Conservation (phyloP, 2,113 vertebrate genomes). For the Martes martes region DNA sequence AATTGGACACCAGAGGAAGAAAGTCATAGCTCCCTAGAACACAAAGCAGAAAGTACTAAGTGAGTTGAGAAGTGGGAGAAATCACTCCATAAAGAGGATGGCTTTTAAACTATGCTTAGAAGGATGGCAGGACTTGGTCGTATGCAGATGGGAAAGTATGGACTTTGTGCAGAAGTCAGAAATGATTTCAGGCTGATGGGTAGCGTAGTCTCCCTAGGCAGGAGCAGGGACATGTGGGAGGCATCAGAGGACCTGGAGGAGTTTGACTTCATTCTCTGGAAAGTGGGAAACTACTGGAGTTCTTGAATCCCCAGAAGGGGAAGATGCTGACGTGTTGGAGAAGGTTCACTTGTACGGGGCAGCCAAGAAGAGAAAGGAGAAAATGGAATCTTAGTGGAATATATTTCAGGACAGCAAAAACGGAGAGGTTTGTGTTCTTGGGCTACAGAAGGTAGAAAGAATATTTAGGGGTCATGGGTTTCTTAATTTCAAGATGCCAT, state of each 20-base stretch:
- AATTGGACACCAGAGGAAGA: background rate
- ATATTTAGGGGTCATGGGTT: background rate
- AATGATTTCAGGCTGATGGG: background rate
- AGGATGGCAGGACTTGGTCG: background rate
- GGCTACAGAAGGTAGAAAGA: background rate
- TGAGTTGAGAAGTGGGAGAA: background rate
- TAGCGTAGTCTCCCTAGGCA: fast-evolving
- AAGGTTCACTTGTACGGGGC: background rate
- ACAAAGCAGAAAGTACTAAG: background rate
- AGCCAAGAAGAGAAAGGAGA: background rate
- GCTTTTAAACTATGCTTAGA: background rate
- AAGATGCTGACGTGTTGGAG: background rate
- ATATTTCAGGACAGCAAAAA: background rate
- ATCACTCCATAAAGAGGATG: background rate
- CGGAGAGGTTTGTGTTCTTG: background rate
- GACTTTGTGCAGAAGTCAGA: background rate
- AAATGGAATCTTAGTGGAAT: background rate
- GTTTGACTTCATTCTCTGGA: background rate
- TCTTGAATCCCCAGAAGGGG: background rate
- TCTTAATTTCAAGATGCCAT: background rate
- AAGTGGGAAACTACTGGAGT: background rate
- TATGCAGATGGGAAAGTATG: background rate
- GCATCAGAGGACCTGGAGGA: background rate
- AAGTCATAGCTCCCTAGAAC: background rate
- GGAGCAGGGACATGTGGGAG: background rate